Base-by-base conservation (phyloP, 2,888 invertebrate genomes). In the Lapara coniferarum region DNA sequence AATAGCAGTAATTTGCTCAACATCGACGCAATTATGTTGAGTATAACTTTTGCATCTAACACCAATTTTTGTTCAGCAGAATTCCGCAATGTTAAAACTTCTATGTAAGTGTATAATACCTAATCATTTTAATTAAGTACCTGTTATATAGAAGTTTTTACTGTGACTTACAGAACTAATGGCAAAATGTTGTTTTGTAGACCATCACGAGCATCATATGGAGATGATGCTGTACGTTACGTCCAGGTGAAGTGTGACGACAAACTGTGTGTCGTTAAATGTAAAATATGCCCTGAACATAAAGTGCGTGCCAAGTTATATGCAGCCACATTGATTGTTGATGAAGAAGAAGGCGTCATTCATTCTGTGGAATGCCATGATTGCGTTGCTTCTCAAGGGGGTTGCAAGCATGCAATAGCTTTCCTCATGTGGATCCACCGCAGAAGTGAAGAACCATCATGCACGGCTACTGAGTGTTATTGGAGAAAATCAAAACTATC, bases 401-500 rank as follows among this genome's bases (percentile, higher is more conserved):
- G 81, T 0, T 84, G 83, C 58, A 83, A 85, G 67, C 82, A 83
- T 74, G 78, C 81, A 0, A 69, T 83, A 52, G 82, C 82, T 10
- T 78, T 82, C 12, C 19, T 83, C 0, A 79, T 83, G 82, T 83
- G 82, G 82, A 68, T 80, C 6, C 81, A 83, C 75, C 71, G 83
- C 0, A 46, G 82, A 7, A 84, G 83, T 74, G 82, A 85, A 46
- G 80, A 85, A 10, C 82, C 79, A 19, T 78, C 84, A 0, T 78
- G 77, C 51, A 82, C 81, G 19, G 30, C 68, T 1, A 56, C 75
- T 0, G 68, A 76, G 63, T 84, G 84, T 44, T 85, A 83, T 46
- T 83, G 83, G 81, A 74, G 44, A 49, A 83, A 83, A 74, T 81
- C 81, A 0, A 80, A 74, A 16, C 71, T 81, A 0, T 80, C 81